These are phyloP conservation scores for Chalcosyrphus nemorum DNA, from an alignment of 2,888 invertebrate genomes.

Conservation along the genomic window DNA sequence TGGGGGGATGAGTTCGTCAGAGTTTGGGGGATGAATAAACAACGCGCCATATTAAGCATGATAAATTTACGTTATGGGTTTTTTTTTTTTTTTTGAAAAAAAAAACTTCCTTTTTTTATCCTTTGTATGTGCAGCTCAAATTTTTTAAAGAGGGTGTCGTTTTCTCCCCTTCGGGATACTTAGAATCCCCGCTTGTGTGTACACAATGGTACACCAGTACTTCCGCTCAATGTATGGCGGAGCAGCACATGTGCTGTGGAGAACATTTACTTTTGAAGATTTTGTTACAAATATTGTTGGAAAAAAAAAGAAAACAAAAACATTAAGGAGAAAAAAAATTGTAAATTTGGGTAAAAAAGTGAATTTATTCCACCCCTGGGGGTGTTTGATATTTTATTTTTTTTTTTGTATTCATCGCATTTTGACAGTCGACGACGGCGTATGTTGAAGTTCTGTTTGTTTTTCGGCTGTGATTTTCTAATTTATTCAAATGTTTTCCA, in stretches of 20 bases:
- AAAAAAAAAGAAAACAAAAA: slow-evolving; percentile 33
- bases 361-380: slow-evolving; percentile 52
- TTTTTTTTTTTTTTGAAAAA: slow-evolving; percentile 38
- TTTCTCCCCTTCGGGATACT: slow-evolving; percentile 70
- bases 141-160: slow-evolving; percentile 62
- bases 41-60: slow-evolving; percentile 72
- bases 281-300: slow-evolving; percentile 65
- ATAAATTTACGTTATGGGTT: slow-evolving; percentile 71
- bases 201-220: slow-evolving; percentile 54
- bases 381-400: background rate
- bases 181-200: slow-evolving; percentile 38
- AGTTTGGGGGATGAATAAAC: slow-evolving; percentile 65
- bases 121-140: slow-evolving; percentile 25
- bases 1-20: slow-evolving; percentile 56
- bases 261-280: slow-evolving; percentile 61
- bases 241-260: slow-evolving; percentile 42
- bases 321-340: slow-evolving; percentile 10
- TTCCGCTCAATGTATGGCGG: slow-evolving; percentile 39
- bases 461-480: slow-evolving; percentile 20
- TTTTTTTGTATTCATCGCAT: slow-evolving; percentile 24
- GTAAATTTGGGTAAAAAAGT: background rate
- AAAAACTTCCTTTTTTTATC: background rate
- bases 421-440: slow-evolving; percentile 27
- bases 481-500: slow-evolving; percentile 36
- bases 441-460: background rate